These are phyloP conservation scores for Cyphomyrus discorhynchus DNA, from an alignment of 2,113 vertebrate species.

Conservation along the genomic window DNA sequence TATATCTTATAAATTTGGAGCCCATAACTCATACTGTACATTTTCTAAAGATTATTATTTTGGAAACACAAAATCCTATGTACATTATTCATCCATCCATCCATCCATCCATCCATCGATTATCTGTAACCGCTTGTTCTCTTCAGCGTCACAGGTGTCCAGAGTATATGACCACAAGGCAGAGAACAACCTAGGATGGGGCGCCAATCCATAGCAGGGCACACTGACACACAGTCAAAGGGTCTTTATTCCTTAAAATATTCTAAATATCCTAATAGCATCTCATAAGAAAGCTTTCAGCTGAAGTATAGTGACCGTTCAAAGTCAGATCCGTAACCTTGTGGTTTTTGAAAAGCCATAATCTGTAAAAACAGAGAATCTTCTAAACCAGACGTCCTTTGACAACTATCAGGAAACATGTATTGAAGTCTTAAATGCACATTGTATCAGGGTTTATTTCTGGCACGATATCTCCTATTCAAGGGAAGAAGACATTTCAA, in stretches of 20 bases:
- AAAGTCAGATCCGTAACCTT: background rate
- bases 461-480: background rate
- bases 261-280: background rate
- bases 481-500: background rate
- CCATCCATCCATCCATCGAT: background rate
- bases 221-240: background rate
- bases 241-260: background rate
- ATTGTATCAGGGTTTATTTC: conserved; percentile 15
- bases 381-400: background rate
- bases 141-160: background rate
- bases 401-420: conserved; percentile 16
- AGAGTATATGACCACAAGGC: background rate
- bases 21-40: background rate
- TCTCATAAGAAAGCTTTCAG: background rate
- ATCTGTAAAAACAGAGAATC: background rate
- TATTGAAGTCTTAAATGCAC: background rate
- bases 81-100: too few species aligned
- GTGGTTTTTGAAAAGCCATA: background rate
- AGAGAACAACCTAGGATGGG: background rate
- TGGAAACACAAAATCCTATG: background rate
- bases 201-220: background rate
- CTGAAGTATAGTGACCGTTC: background rate
- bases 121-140: background rate
- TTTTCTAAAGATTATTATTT: background rate
- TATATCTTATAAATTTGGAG: background rate